Base-by-base conservation (phyloP, 2,797 vertebrate genomes). In the Platyrinchus mystaceus region DNA sequence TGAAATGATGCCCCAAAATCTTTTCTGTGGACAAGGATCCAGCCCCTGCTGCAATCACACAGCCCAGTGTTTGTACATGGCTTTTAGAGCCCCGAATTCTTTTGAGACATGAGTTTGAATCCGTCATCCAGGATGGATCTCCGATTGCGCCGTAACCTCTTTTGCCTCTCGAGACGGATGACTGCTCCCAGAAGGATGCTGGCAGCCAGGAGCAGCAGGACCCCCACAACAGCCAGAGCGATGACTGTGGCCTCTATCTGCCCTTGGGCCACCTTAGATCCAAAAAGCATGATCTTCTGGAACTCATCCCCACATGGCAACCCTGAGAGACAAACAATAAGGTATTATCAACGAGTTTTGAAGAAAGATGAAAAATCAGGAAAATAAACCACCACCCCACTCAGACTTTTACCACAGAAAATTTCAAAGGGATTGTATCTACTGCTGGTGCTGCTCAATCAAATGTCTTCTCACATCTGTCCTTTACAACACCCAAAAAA, bases 111-210 rank as follows among this genome's bases (percentile, higher is more conserved):
- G 74, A 98, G 97, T 46, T 98, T 97, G 96, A 98, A 98, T 50
- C 97, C 97, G 0, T 98, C 98, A 58, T 98, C 98, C 89, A 98
- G 92, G 50, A 98, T 98, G 58, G 98, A 98, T 53, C 97, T 95
- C 52, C 97, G 96, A 74, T 98, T 98, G 67, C 97, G 97, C 6
- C 97, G 95, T 27, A 97, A 47, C 56, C 27, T 95, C 90, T 70
- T 97, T 6, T 98, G 98, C 36, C 82, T 96, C 95, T 96, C 89
- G 0, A 98, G 97, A 23, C 66, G 84, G 89, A 97, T 69, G 30
- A 98, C 75, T 32, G 93, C 37, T 66, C 94, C 97, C 81, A 97
- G 67, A 44, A 98, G 96, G 84, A 79, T 32, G n/a, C 94, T 56
- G 89, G 67, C 34, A 5, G 85, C 39, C 55, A 98, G 8, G 13